Base-by-base conservation (phyloP, 2,888 invertebrate species). In the Drosophila rubida region DNA sequence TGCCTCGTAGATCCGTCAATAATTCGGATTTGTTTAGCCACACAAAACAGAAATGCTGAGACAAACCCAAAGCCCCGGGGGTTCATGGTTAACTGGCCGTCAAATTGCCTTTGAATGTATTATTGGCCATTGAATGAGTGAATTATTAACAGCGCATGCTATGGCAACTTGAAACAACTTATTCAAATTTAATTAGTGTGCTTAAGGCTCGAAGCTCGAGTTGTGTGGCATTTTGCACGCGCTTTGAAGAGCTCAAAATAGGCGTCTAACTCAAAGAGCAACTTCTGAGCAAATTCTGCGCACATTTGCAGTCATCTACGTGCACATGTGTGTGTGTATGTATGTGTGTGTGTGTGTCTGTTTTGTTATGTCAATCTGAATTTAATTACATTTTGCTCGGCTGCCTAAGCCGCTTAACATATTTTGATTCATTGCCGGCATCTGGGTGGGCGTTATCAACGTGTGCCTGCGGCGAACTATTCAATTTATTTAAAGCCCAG, bases 311-410 rank as follows among this genome's bases (percentile, higher is more conserved):
- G 22, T 7, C 35, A 13, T 0, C 25, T 14, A 13, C 30, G 13
- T 8, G 16, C 22, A 19, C 45, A 5, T 45, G 4, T 32, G 32
- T 37, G 32, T 54, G 11, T 45, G 23, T 46, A 25, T 16, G 13
- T 4, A n/a, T 42, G 25, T 7, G n/a, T 16, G 49, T 46, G 19
- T 41, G 22, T 25, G 25, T 25, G 25, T 25, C 6, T 25, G 5
- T 7, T 25, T 54, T 37, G n/a, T 23, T 50, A 35, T 41, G 32
- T 51, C 45, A 30, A 57, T 46, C 66, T 75, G 73, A 55, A 71
- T 59, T 76, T 77, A 77, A 75, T 75, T 75, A 68, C 68, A 68
- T 57, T 72, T 64, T 41, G 51, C 45, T 51, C 37, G 8, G 37
- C 6, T 71, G 71, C 35, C 50, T 64, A 68, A 77, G 77, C 64